Evolutionary conservation across 2,797 vertebrate genomes (phyloP), one percentile per base, ranked within the genome.

Genomic region (Xiphorhynchus erythropygius): DNA sequence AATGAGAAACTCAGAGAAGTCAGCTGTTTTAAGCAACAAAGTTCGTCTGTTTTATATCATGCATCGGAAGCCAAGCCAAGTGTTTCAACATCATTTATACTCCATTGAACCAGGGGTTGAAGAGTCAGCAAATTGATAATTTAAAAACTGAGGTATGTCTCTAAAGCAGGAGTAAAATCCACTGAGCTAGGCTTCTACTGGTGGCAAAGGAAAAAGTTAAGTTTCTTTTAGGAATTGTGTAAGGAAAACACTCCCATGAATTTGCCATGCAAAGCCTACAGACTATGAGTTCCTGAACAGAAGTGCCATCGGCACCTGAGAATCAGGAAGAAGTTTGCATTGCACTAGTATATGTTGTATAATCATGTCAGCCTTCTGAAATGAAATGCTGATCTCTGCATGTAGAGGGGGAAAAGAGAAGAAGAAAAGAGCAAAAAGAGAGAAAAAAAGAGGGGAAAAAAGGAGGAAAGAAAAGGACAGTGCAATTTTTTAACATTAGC

Each of bases 371-470:
- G 14, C 6, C 9, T 79, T 46, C 55, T 50, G n/a, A 65, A 87
- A 68, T 13, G 78, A 84, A 56, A 57, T 21, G 14, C 2, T 68
- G 7, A 21, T 49, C 84, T 93, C 27, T 84, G 13, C 27, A 57
- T 4, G 25, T 32, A 39, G 11, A 46, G 25, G 18, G 7, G 4
- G 9, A 17, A 50, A 68, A 22, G 18, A 9, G 23, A 37, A 35
- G 18, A 13, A 13, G 28, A 39, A 62, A 30, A n/a, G 13, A 24
- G 42, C 18, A 32, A 30, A 46, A 25, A 5, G 3, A 5, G 7
- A 7, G 0, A 1, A 3, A 4, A 23, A 9, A 50, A 16, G 25
- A 25, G 28, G 16, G 30, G 15, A 33, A 57, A 33, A 57, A 59
- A 57, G 5, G 23, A 37, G 33, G 35, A 32, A 28, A 35, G 32